Evolutionary conservation across 1,140 invertebrate genomes (phyloP), one percentile per base, ranked within the genome.

Genomic region (Aleiodes sp.): DNA sequence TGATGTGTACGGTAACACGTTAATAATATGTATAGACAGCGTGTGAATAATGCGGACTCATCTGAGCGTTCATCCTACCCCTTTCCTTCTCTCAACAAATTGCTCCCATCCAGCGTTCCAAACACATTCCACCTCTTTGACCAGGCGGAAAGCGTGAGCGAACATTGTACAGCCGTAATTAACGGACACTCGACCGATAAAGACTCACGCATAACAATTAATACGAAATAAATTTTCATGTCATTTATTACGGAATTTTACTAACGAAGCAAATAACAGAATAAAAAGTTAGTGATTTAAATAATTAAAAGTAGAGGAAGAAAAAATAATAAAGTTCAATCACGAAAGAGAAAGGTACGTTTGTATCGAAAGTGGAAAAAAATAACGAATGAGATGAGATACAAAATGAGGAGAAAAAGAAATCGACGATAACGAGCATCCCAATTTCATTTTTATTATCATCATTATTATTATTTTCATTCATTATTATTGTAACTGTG

Each of bases 221-320:
- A 63, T 57, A n/a, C 37, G 28, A 56, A 70, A 70, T 69, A 59
- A 26, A 62, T 70, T 68, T 7, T 72, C 7, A 24, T 24, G 65
- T 72, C 69, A 77, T 78, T 78, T 76, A 75, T 52, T 74, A 72
- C 65, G 64, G 71, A 43, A 68, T 77, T 77, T 77, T 76, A 78
- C 73, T 78, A 77, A 78, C 69, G 69, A 72, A 57, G 21, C 4
- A 52, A 24, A 46, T 7, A 46, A 46, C 14, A 10, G 2, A n/a
- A 35, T 6, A 4, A 6, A 35, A 35, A 4, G 31, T 10, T 6
- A 35, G 4, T 4, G 73, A 26, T 19, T 65, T 71, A 6, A 57
- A 59, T 70, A 74, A 66, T 69, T 43, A 71, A n/a, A n/a, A 71
- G 52, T 66, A 43, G 60, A 28, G 43, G 57, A 60, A 59, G 70